Base-by-base conservation (phyloP, 2,888 invertebrate species). In the Cheilosia pagana region DNA sequence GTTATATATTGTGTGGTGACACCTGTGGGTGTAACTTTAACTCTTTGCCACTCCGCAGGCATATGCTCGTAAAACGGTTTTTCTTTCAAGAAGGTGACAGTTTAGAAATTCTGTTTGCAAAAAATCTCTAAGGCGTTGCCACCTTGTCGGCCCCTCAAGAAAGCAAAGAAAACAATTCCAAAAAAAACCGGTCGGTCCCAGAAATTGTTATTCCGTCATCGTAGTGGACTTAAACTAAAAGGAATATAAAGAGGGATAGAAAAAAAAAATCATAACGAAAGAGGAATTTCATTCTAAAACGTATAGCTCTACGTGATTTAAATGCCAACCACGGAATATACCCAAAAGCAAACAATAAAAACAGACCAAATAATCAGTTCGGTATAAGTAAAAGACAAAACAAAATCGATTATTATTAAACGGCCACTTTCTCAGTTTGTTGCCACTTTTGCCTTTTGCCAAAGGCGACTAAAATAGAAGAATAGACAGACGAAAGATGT, bases 231-330 rank as follows among this genome's bases (percentile, higher is more conserved):
- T 48, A 48, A 28, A 63, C 19, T 43, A 65, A 52, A 50, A 35
- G 35, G 35, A 35, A 35, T 35, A 35, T 10, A 35, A 35, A 35
- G 35, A 35, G 19, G 8, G 3, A 16, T 14, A 12, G 12, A 35
- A 67, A 45, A 39, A 48, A 21, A 10, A 35, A 39, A 14, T 5
- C 45, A 23, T 59, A 71, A 12, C 2, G 16, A 74, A 59, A 63
- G 14, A 57, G 23, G 41, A 59, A 75, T 57, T 75, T 65, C 57
- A 57, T 65, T 57, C 63, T 57, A 57, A 65, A 45, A 45, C 6
- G 16, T 45, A 35, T 12, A 23, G 53, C 45, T 57, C 31, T 57
- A 76, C 76, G 76, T 76, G 76, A 67, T 68, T 67, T 52, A 21
- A 67, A 76, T 67, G 45, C 59, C 59, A 76, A 76, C 63, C 35